Evolutionary conservation across 2,888 invertebrate species (phyloP).

Genomic region (Argyra leucocephala): DNA sequence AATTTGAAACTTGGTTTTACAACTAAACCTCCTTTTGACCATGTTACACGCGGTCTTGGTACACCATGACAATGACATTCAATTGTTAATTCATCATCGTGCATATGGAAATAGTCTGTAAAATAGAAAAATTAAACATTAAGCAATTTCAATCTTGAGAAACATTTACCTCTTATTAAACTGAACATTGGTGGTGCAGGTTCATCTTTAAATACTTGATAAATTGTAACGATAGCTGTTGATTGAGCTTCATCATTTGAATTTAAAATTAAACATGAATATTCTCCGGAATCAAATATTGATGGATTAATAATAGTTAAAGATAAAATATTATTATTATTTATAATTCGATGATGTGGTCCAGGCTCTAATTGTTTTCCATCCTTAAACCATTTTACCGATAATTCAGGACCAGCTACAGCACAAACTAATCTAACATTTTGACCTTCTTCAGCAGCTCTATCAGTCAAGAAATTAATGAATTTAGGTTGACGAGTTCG

Average conservation of each 20-base stretch:
- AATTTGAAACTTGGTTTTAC: slow-evolving; percentile 39
- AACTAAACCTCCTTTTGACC: slow-evolving; percentile 39
- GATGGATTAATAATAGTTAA: slow-evolving; percentile 51
- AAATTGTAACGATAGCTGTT: slow-evolving; percentile 65
- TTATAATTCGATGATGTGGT: slow-evolving; percentile 43
- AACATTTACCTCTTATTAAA: slow-evolving; percentile 49
- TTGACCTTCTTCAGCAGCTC: slow-evolving; percentile 64
- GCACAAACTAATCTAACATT: slow-evolving; percentile 70
- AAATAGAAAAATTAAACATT: slow-evolving; percentile 15
- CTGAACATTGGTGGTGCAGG: slow-evolving; percentile 67
- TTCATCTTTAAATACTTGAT: slow-evolving; percentile 60
- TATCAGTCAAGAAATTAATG: slow-evolving; percentile 56
- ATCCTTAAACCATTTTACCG: slow-evolving; percentile 67
- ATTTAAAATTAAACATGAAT: slow-evolving; percentile 62
- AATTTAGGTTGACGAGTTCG: slow-evolving; percentile 38
- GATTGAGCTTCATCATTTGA: slow-evolving; percentile 61
- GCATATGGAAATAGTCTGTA: slow-evolving; percentile 42
- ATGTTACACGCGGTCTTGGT: slow-evolving; percentile 38
- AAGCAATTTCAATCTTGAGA: slow-evolving; percentile 21
- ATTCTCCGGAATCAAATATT: slow-evolving; percentile 56
- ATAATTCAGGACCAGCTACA: slow-evolving; percentile 62
- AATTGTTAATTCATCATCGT: slow-evolving; percentile 52
- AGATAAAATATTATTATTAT: slow-evolving; percentile 51
- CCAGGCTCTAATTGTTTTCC: slow-evolving; percentile 45
- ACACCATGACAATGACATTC: slow-evolving; percentile 45